Evolutionary conservation across 2,888 invertebrate species (phyloP).

Genomic region (Epistrophe eligans): DNA sequence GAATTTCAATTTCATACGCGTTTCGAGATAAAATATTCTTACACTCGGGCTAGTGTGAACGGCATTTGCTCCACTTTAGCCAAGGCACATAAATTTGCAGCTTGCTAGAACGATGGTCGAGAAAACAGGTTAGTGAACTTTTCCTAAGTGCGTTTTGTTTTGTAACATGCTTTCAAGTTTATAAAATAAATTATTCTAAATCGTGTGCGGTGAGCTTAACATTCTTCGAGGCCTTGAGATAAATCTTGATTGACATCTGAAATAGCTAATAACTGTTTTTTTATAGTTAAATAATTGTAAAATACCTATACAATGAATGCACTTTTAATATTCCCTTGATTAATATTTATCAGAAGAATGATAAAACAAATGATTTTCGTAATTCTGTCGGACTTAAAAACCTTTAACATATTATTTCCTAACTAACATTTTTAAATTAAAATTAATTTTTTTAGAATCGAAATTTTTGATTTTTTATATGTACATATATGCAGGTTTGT

Average conservation of each 20-base stretch:
- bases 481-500: too few relatives aligned
- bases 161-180: conserved; percentile 37
- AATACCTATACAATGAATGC: not conserved
- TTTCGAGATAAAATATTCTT: conserved; percentile 30
- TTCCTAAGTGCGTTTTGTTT: conserved; percentile 31
- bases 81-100: conserved; percentile 50
- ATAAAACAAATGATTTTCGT: too few relatives aligned
- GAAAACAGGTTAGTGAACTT: conserved; percentile 73
- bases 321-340: not conserved
- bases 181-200: not conserved
- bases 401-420: too few relatives aligned
- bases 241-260: not conserved
- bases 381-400: too few relatives aligned
- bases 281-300: not conserved
- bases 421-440: too few relatives aligned
- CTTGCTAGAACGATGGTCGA: conserved; percentile 69
- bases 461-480: too few relatives aligned
- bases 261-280: not conserved
- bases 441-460: too few relatives aligned
- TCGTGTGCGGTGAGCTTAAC: not conserved
- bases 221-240: conserved; percentile 9
- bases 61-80: conserved; percentile 50
- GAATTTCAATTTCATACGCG: conserved; percentile 19
- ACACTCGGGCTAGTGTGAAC: conserved; percentile 13
- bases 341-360: not conserved